Percentiles rank a stretch among this genome's conserved stretches.
Conservation (phyloP, 2,113 vertebrate genomes). For the Coracopsis vasa region DNA sequence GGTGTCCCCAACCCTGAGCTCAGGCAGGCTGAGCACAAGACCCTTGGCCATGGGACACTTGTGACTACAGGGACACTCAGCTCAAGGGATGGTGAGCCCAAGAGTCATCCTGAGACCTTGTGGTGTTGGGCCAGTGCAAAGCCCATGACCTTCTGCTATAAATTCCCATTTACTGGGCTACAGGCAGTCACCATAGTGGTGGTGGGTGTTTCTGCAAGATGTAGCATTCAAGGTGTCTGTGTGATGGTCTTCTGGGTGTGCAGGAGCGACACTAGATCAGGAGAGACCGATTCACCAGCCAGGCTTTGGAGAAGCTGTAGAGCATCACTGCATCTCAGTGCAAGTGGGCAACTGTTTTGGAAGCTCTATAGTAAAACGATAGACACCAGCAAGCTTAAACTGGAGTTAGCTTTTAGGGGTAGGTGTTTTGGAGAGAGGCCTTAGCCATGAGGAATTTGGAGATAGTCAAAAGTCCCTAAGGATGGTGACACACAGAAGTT, state of each 20-base stretch:
- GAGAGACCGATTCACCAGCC: not conserved
- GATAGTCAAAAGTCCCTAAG: not conserved
- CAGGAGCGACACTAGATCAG: not conserved
- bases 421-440: not conserved
- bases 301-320: not conserved
- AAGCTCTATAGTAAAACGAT: rapidly evolving
- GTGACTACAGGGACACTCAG: not conserved
- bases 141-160: not conserved
- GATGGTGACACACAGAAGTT: not conserved
- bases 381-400: not conserved
- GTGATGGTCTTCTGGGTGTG: not conserved
- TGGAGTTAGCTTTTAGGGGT: not conserved
- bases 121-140: rapidly evolving
- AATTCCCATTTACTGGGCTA: not conserved
- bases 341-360: not conserved
- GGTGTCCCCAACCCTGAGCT: not conserved
- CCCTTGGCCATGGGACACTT: not conserved
- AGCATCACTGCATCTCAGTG: not conserved
- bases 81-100: not conserved
- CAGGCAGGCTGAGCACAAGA: not conserved
- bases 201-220: not conserved
- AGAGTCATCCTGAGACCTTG: rapidly evolving
- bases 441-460: not conserved
- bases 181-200: not conserved
- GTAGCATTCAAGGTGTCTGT: not conserved